phyloP scores from a whole-genome alignment of 1,140 invertebrate genomes.

The Steinernema feltiae region DNA sequence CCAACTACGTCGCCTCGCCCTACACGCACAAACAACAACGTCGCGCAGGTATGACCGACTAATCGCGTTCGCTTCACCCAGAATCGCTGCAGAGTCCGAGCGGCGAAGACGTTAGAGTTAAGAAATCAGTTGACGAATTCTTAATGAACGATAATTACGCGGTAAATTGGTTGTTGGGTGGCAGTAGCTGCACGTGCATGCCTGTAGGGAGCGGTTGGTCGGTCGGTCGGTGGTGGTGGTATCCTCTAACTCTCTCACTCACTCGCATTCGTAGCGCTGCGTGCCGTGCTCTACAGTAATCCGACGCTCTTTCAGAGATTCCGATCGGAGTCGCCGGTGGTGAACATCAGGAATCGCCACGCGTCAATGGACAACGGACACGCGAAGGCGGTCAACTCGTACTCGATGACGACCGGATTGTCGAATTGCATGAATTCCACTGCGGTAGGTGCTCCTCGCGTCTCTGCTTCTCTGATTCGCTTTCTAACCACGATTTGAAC shows the following conservation, averaged over 20 bases:
- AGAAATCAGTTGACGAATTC: slow-evolving; percentile 7
- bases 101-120: slow-evolving; percentile 13
- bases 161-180: neutral
- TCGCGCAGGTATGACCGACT: neutral
- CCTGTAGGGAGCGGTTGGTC: too few species aligned
- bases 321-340: neutral
- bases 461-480: neutral
- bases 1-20: neutral
- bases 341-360: neutral
- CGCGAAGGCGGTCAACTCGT: neutral
- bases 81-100: slow-evolving; percentile 5
- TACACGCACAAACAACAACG: neutral
- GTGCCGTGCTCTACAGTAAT: neutral
- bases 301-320: neutral
- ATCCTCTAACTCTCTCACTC: neutral
- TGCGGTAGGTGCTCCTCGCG: neutral
- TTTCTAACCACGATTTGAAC: neutral
- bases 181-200: slow-evolving; percentile 2
- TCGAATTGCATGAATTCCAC: neutral
- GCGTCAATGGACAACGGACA: neutral
- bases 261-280: neutral
- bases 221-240: neutral
- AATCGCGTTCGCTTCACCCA: neutral
- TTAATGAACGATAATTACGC: neutral
- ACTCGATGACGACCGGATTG: slow-evolving; percentile 1